A percentile compares a stretch with the other conserved stretches of the same genome.
Conservation (phyloP, 2,113 vertebrate species). For the Aviceda subcristata region DNA sequence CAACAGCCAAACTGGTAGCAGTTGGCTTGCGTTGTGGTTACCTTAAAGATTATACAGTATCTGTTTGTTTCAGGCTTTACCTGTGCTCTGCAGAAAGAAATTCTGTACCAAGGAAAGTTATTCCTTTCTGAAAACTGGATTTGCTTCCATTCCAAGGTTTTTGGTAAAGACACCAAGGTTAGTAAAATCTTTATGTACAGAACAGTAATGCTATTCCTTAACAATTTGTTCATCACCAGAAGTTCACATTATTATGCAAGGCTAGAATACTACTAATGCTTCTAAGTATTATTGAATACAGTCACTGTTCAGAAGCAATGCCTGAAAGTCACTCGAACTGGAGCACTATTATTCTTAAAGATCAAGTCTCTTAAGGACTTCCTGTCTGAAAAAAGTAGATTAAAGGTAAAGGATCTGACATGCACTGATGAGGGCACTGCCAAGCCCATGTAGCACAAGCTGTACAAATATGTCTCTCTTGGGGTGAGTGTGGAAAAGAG, state of each 20-base stretch:
- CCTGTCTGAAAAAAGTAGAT: not conserved
- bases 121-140: slow-evolving; percentile 96
- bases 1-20: not conserved
- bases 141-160: slow-evolving; percentile 97
- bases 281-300: not conserved
- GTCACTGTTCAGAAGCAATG: not conserved
- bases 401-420: not conserved
- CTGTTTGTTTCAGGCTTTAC: slow-evolving; percentile 84
- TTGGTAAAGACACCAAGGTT: slow-evolving; percentile 96
- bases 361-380: not conserved
- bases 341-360: not conserved
- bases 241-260: not conserved
- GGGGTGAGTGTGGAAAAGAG: not conserved
- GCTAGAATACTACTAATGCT: not conserved
- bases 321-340: not conserved
- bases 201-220: not conserved
- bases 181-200: slow-evolving; percentile 2
- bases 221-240: not conserved
- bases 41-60: not conserved
- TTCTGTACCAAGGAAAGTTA: slow-evolving; percentile 92
- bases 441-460: not conserved
- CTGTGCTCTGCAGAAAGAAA: slow-evolving; percentile 95
- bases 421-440: not conserved
- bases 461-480: not conserved
- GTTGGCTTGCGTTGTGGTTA: not conserved